Conservation (phyloP, 2,888 invertebrate species). For the Bimastos eiseni region DNA sequence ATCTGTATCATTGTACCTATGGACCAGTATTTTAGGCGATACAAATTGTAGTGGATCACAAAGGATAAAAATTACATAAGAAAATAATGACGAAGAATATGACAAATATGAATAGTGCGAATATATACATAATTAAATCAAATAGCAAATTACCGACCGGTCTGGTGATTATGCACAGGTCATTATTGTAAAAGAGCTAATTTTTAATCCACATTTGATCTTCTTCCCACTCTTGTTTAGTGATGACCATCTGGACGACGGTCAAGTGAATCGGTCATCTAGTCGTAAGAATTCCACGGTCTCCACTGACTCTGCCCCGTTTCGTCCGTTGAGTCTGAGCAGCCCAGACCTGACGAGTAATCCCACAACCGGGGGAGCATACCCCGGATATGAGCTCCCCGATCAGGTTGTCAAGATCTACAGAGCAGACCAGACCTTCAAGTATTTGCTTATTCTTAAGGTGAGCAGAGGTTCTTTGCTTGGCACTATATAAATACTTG, state of each 20-base stretch:
- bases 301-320: not conserved
- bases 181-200: no score
- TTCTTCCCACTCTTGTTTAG: not conserved
- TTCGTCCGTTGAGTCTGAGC: conserved; percentile 47
- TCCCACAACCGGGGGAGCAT: conserved; percentile 14
- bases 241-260: not conserved
- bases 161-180: no score
- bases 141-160: no score
- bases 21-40: no score
- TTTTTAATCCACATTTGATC: no score
- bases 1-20: no score
- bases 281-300: conserved; percentile 4
- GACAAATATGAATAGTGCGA: no score
- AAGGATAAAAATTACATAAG: no score
- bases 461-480: conserved; percentile 59
- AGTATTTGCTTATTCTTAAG: conserved; percentile 93
- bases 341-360: conserved; percentile 56
- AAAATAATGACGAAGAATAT: no score
- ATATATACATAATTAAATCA: no score
- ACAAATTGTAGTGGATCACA: no score
- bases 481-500: no score
- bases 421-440: conserved; percentile 92
- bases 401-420: conserved; percentile 95
- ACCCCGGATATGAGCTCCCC: conserved; percentile 65
- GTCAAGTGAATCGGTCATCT: not conserved